These are phyloP conservation scores for Odocoileus virginianus DNA, from an alignment of 2,113 vertebrate species.

Conservation along the genomic window DNA sequence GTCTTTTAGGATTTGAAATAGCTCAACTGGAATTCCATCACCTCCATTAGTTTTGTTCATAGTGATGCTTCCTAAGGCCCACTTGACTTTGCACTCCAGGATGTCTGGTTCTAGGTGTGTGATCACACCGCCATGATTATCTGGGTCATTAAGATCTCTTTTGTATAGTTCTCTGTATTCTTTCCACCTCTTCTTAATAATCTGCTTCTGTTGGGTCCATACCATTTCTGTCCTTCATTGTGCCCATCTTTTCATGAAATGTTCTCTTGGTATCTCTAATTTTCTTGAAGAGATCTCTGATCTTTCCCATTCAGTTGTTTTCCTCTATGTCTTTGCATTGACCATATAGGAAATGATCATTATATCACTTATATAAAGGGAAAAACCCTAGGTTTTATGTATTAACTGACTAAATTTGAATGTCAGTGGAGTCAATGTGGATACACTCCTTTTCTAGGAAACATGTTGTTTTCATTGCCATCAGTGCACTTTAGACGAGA, in stretches of 20 bases:
- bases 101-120: not conserved
- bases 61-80: not conserved
- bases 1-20: not conserved
- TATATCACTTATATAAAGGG: not conserved
- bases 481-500: not conserved
- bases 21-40: not conserved
- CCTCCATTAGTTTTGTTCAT: not conserved
- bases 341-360: not conserved
- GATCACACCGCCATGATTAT: not conserved
- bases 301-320: not conserved
- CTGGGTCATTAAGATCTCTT: not conserved
- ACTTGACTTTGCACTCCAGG: not conserved
- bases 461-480: not conserved
- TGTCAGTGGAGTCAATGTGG: not conserved
- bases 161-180: not conserved
- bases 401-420: not conserved
- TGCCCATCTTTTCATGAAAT: not conserved
- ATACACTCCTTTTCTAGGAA: not conserved
- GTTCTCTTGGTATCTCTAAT: not conserved
- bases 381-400: not conserved
- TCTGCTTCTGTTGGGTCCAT: not conserved
- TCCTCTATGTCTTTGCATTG: not conserved
- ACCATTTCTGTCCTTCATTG: not conserved
- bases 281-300: not conserved
- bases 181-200: not conserved